phyloP scores from a whole-genome alignment of 2,113 vertebrate genomes.

The Catharus bicknelli region DNA sequence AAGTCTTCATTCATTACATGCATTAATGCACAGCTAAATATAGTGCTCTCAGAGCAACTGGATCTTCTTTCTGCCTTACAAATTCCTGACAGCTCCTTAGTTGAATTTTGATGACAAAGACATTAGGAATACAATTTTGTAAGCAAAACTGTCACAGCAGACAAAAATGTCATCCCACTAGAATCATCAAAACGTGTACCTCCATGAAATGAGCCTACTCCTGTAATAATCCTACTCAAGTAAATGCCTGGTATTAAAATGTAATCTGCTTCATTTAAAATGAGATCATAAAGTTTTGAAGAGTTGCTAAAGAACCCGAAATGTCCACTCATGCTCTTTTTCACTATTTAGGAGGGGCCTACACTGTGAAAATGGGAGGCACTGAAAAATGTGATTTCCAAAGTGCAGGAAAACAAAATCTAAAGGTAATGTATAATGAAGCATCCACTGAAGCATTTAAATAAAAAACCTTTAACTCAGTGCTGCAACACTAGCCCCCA shows the following conservation, averaged over 20 bases:
- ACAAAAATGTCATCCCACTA: neutral
- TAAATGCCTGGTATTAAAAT: neutral
- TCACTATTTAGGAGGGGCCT: neutral
- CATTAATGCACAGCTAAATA: conserved; percentile 25
- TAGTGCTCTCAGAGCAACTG: neutral
- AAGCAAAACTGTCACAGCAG: conserved; percentile 3
- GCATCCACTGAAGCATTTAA: neutral
- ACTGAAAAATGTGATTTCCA: neutral
- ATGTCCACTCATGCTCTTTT: neutral
- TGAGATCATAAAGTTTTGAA: neutral
- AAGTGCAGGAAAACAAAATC: neutral
- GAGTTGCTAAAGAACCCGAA: neutral
- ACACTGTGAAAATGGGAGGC: neutral
- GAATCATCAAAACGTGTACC: neutral
- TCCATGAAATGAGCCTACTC: neutral
- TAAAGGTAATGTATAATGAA: neutral
- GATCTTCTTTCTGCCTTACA: neutral
- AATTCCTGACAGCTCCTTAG: conserved; percentile 20
- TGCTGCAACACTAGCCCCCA: neutral
- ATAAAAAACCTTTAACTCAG: neutral
- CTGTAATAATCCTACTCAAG: neutral
- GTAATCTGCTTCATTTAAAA: neutral
- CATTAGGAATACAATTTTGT: neutral
- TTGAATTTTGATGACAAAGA: conserved; percentile 10
- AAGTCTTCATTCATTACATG: neutral